Base-by-base conservation (phyloP, 2,113 vertebrate genomes). In the Brienomyrus brachyistius region DNA sequence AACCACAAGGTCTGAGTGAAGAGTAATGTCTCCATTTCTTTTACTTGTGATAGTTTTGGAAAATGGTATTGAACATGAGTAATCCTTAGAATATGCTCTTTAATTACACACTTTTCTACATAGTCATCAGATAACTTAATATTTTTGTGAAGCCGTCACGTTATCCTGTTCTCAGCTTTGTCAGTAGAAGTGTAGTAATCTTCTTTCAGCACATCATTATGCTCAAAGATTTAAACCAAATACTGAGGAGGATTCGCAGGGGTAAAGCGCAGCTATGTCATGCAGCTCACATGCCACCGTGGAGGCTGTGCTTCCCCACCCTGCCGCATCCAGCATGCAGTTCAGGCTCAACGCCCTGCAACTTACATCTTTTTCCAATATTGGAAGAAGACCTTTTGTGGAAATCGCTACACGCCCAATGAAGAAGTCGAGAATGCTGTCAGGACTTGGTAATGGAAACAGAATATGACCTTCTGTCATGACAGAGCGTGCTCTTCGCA, bases 241-340 rank as follows among this genome's bases (percentile, higher is more conserved):
- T 70, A 13, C n/a, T 70, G 62, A 13, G 62, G n/a, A 70, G 62
- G n/a, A 66, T 66, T 31, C 9, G n/a, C n/a, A 11, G 62, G 8
- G 1, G n/a, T 11, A 27, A 0, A 70, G 62, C 1, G 1, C 0
- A 9, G 3, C n/a, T 27, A 2, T 0, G n/a, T 4, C 27, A 13
- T 13, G 62, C 62, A 11, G 9, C n/a, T 70, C 62, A 11, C 27
- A 66, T 1, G 7, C 9, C 62, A 31, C n/a, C 1, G n/a, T 11
- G n/a, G 59, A 9, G n/a, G n/a, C 59, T 8, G 19, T 5, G 6
- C 0, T 19, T 21, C 5, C 54, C 19, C 56, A 59, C 56, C 56
- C 56, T 23, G 23, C 21, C 1, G 23, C n/a, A n/a, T 27, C n/a
- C 0, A 11, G 59, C n/a, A 66, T 11, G 4, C 3, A 66, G 23